Evolutionary conservation across 1,140 invertebrate species (phyloP).

Genomic region (Heliothis subflexa): DNA sequence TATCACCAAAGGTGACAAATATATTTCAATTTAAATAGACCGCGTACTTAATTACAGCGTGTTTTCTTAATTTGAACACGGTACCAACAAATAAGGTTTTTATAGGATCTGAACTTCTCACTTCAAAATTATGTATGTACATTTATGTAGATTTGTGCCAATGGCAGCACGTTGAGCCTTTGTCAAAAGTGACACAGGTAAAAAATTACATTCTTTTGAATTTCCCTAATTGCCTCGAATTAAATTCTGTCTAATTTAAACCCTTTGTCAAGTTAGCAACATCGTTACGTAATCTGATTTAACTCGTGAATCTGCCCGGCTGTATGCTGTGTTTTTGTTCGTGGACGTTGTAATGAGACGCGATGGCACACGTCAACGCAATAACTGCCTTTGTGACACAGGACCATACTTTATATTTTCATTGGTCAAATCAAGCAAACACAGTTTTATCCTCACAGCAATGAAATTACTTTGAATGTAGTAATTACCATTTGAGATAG

Average conservation of each 20-base stretch:
- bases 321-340: constrained; percentile 19
- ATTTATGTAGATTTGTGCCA: neutral
- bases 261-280: constrained; percentile 17
- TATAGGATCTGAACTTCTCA: neutral
- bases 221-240: constrained; percentile 21
- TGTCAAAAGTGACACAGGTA: constrained; percentile 36
- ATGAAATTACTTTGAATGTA: no score
- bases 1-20: neutral
- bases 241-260: constrained; percentile 32
- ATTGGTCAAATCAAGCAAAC: no score
- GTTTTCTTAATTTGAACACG: neutral
- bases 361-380: neutral
- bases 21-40: neutral
- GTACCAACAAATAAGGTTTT: neutral
- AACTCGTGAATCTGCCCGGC: neutral
- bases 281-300: constrained; percentile 4
- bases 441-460: no score
- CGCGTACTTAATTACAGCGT: neutral
- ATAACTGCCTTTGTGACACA: neutral
- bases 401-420: no score
- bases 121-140: neutral
- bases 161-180: constrained; percentile 16
- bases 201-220: constrained; percentile 43
- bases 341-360: neutral
- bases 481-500: neutral